These are phyloP conservation scores for Frankliniella intonsa DNA, from an alignment of 2,888 invertebrate genomes.

Conservation along the genomic window DNA sequence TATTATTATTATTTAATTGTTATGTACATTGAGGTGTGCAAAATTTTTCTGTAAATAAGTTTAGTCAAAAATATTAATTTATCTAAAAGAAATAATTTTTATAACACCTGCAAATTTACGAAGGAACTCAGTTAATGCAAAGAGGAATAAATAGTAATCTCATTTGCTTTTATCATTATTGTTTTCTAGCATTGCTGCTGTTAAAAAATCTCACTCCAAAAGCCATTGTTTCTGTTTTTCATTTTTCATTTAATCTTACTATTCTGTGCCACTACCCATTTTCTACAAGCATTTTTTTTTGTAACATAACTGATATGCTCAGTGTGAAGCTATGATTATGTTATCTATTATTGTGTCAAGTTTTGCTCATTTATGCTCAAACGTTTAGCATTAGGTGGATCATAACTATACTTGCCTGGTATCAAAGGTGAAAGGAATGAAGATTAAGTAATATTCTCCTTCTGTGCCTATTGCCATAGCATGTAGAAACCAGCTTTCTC, in stretches of 20 bases:
- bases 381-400: neutral
- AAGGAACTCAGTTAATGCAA: too few species aligned
- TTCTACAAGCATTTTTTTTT: neutral
- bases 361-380: constrained; percentile 23
- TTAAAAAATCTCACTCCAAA: neutral
- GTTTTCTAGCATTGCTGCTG: too few species aligned
- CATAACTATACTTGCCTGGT: too few species aligned
- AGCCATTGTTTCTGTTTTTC: neutral
- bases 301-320: neutral
- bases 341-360: neutral
- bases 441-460: too few species aligned
- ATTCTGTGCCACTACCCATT: neutral
- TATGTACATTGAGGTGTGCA: too few species aligned
- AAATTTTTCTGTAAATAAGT: neutral
- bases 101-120: too few species aligned
- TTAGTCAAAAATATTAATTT: neutral
- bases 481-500: too few species aligned
- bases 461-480: too few species aligned
- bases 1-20: too few species aligned
- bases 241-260: neutral
- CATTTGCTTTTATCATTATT: too few species aligned
- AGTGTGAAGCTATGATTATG: neutral
- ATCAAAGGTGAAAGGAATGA: too few species aligned
- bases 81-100: neutral
- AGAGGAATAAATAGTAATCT: too few species aligned